Evolutionary conservation across 1,140 invertebrate species (phyloP), one percentile per base, ranked within the genome.

Genomic region (Drepana arcuata): DNA sequence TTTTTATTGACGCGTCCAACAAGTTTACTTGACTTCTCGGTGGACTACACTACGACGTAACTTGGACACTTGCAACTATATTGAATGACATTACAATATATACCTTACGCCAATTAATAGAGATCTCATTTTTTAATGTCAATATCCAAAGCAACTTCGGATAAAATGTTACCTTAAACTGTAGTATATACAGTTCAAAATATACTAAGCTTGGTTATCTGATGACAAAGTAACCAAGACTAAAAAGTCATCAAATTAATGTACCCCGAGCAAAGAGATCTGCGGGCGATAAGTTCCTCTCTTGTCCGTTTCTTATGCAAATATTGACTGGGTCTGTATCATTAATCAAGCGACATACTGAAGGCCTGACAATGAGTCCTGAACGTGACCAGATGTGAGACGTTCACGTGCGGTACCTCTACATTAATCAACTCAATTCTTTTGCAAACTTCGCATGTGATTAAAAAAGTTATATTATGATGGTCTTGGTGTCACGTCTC

Each of bases 301-400:
- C 61, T 68, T 66, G 68, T 58, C 58, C 65, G 57, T 74, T 81
- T 82, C 77, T 79, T 82, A 82, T 82, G 74, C 77, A 79, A 82
- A 82, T 82, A 82, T 77, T 81, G 71, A 74, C 62, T 67, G 56
- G 68, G 66, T 70, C 60, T 54, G 49, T 50, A 61, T 73, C 77
- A 81, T 81, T 79, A 81, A 81, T 81, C 77, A 79, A 56, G 34
- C 38, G 41, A 52, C 59, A 65, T 69, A 60, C 48, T 51, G n/a
- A 58, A 56, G 69, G 71, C 51, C 39, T 40, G 29, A 54, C 48
- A 51, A 54, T 53, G 41, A 52, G 48, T 30, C 33, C 35, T 58
- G 53, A 57, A 59, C 56, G 31, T 50, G 42, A 46, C 50, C 47
- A 63, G 53, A 62, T 57, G 56, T 52, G 45, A 60, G 63, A 54